A percentile compares a stretch with the other conserved stretches of the same genome.
Evolutionary conservation across 2,888 invertebrate genomes (phyloP).

Genomic region (Drosophila demipolita): DNA sequence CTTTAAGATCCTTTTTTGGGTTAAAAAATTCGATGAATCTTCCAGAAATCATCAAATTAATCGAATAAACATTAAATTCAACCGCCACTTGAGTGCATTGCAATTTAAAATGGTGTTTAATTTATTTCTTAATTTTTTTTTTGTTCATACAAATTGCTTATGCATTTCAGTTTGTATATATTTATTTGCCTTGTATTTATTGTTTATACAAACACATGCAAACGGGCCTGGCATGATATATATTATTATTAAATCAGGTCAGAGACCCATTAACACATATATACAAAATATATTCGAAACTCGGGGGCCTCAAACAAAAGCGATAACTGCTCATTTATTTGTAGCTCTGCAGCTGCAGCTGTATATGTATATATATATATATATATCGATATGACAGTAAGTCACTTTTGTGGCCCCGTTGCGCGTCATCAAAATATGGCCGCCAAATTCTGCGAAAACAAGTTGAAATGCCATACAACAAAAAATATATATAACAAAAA

Average conservation of each 20-base stretch:
- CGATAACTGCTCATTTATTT: slow-evolving; percentile 35
- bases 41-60: slow-evolving; percentile 14
- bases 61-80: slow-evolving; percentile 10
- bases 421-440: slow-evolving; percentile 74
- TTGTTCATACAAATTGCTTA: slow-evolving; percentile 11
- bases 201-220: slow-evolving; percentile 34
- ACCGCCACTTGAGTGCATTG: slow-evolving; percentile 30
- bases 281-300: slow-evolving; percentile 13
- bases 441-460: slow-evolving; percentile 40
- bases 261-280: slow-evolving; percentile 83
- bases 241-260: slow-evolving; percentile 83
- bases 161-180: slow-evolving; percentile 3
- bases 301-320: slow-evolving; percentile 23
- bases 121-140: not conserved
- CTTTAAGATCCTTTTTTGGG: not conserved
- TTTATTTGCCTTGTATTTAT: slow-evolving; percentile 44
- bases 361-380: not conserved
- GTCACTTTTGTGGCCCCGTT: slow-evolving; percentile 23
- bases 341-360: slow-evolving; percentile 2
- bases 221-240: slow-evolving; percentile 52
- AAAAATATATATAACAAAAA: slow-evolving; percentile 28
- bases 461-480: slow-evolving; percentile 38
- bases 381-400: slow-evolving; percentile 43
- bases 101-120: slow-evolving; percentile 15
- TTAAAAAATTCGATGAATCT: not conserved